A percentile compares a stretch with the other conserved stretches of the same genome.
These are phyloP conservation scores for Athene noctua DNA, from an alignment of 2,113 vertebrate species.

Conservation along the genomic window DNA sequence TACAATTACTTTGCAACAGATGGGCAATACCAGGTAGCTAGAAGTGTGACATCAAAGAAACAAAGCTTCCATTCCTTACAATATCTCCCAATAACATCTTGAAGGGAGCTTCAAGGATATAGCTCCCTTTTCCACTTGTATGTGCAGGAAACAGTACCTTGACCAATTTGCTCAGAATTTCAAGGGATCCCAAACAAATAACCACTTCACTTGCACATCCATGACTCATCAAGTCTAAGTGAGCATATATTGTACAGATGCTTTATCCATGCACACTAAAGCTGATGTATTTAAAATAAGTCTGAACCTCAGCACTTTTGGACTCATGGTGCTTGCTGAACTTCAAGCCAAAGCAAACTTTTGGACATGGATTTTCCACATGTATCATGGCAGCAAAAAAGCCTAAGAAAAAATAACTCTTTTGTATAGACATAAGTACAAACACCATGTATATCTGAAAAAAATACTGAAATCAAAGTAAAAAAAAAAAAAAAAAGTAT, in stretches of 20 bases:
- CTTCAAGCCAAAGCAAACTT: background rate
- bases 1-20: background rate
- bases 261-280: background rate
- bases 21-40: background rate
- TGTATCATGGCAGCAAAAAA: background rate
- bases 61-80: background rate
- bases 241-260: background rate
- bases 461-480: background rate
- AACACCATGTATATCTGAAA: background rate
- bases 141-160: background rate
- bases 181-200: background rate
- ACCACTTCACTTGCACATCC: background rate
- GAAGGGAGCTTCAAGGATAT: background rate
- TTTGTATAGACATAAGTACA: background rate
- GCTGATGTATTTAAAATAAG: background rate
- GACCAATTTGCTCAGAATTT: background rate
- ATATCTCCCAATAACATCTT: background rate
- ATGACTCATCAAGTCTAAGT: background rate
- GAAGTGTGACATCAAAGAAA: background rate
- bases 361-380: background rate
- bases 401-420: background rate
- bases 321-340: background rate
- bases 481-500: background rate
- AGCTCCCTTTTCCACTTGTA: background rate
- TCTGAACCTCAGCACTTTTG: background rate